Conservation (phyloP, 2,888 invertebrate species). For the Eupeodes latifasciatus region DNA sequence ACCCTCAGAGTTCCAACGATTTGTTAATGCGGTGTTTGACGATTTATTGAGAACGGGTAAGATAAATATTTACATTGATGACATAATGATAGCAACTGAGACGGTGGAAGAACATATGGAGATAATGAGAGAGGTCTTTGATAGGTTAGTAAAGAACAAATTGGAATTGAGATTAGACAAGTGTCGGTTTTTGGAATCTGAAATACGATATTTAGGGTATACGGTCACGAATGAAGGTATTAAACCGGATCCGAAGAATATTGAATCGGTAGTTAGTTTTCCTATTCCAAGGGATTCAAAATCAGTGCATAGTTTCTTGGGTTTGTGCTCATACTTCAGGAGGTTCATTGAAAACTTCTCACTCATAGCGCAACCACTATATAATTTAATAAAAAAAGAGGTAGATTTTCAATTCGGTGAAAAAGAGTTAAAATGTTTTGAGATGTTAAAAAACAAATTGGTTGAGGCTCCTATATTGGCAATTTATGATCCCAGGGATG, state of each 20-base stretch:
- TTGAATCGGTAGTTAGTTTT: constrained; percentile 72
- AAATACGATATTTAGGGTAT: constrained; percentile 30
- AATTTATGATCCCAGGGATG: too few relatives aligned
- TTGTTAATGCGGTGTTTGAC: too few relatives aligned
- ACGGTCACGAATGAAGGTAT: constrained; percentile 70
- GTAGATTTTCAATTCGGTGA: too few relatives aligned
- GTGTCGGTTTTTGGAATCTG: too few relatives aligned
- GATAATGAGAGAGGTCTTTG: constrained; percentile 4
- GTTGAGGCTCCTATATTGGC: too few relatives aligned
- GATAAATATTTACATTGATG: constrained; percentile 4
- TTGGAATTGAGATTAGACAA: too few relatives aligned
- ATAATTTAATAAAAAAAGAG: constrained; percentile 31
- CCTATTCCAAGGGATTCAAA: constrained; percentile 60
- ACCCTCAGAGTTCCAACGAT: too few relatives aligned
- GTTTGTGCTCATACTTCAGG: constrained; percentile 49
- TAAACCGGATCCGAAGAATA: constrained; percentile 46
- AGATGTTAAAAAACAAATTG: too few relatives aligned
- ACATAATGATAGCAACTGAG: constrained; percentile 17
- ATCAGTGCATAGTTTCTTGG: constrained; percentile 45
- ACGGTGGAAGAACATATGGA: constrained; percentile 13
- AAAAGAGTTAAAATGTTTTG: too few relatives aligned
- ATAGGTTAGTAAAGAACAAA: neutral
- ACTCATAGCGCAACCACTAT: constrained; percentile 44
- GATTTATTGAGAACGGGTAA: too few relatives aligned
- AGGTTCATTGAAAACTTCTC: constrained; percentile 45